Percentiles rank a stretch among this genome's conserved stretches.
Conservation (phyloP, 92 coral and sea anemone genomes). For the Bergia sp. region DNA sequence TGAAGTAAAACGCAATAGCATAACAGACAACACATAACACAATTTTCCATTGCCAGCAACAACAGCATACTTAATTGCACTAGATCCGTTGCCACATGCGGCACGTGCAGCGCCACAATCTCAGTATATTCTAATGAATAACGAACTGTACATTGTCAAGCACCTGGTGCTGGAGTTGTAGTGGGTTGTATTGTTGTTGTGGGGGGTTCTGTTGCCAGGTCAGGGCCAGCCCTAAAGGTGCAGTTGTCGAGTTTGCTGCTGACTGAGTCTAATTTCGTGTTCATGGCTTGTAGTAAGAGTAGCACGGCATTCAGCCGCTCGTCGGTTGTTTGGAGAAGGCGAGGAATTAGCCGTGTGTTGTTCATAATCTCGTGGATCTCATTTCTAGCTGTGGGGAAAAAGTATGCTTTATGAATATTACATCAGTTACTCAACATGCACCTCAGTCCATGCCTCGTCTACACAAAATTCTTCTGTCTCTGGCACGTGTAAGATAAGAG, state of each 20-base stretch:
- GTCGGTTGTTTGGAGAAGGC: slow-evolving; percentile 54
- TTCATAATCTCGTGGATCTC: slow-evolving; percentile 48
- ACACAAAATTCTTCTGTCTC: no score
- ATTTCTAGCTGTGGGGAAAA: slow-evolving; percentile 23
- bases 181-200: slow-evolving; percentile 38
- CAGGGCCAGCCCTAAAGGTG: slow-evolving; percentile 29
- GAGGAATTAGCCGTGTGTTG: slow-evolving; percentile 62
- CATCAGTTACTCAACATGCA: not conserved
- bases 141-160: not conserved
- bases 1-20: no score
- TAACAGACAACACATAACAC: no score
- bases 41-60: no score
- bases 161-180: slow-evolving; percentile 41
- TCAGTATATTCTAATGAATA: not conserved
- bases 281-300: slow-evolving; percentile 51
- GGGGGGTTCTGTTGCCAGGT: slow-evolving; percentile 1
- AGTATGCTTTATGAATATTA: not conserved
- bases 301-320: slow-evolving; percentile 52
- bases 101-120: not conserved
- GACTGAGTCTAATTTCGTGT: slow-evolving; percentile 49
- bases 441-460: no score
- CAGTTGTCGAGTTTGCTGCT: slow-evolving; percentile 70
- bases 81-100: no score
- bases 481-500: no score
- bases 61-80: no score